phyloP scores from a whole-genome alignment of 2,113 vertebrate genomes.

The Mobula hypostoma region DNA sequence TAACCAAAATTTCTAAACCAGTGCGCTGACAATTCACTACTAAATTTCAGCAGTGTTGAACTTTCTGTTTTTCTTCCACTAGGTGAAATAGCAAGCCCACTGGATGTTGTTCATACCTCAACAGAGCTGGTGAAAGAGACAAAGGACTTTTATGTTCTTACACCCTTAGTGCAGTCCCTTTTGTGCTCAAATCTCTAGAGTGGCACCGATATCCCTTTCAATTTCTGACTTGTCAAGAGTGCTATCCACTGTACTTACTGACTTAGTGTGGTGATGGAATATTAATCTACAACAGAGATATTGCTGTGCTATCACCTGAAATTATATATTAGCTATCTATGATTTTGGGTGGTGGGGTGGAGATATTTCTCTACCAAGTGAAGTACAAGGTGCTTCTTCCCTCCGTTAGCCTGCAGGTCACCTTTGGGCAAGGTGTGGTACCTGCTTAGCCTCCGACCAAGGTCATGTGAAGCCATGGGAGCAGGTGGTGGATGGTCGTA shows the following conservation, averaged over 20 bases:
- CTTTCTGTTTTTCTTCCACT: background rate
- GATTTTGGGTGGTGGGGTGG: too few relatives aligned
- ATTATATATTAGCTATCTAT: too few relatives aligned
- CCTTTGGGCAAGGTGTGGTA: too few relatives aligned
- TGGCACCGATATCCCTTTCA: background rate
- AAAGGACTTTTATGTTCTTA: background rate
- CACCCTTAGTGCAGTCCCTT: background rate
- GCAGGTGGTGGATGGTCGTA: too few relatives aligned
- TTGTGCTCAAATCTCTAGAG: background rate
- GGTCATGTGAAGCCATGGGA: too few relatives aligned
- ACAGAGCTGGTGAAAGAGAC: background rate
- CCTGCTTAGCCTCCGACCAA: too few relatives aligned
- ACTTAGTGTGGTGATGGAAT: background rate
- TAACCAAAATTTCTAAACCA: background rate
- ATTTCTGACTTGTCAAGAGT: background rate
- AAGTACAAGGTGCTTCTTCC: too few relatives aligned
- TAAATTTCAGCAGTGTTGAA: background rate
- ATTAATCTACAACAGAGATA: background rate
- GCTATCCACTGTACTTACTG: background rate
- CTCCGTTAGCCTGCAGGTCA: too few relatives aligned
- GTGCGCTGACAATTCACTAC: background rate
- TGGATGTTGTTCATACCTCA: background rate
- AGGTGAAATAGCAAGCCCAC: background rate
- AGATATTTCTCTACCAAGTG: too few relatives aligned
- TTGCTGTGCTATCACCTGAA: background rate